These are phyloP conservation scores for Scatophagus argus DNA, from an alignment of 2,113 vertebrate species.

Conservation along the genomic window DNA sequence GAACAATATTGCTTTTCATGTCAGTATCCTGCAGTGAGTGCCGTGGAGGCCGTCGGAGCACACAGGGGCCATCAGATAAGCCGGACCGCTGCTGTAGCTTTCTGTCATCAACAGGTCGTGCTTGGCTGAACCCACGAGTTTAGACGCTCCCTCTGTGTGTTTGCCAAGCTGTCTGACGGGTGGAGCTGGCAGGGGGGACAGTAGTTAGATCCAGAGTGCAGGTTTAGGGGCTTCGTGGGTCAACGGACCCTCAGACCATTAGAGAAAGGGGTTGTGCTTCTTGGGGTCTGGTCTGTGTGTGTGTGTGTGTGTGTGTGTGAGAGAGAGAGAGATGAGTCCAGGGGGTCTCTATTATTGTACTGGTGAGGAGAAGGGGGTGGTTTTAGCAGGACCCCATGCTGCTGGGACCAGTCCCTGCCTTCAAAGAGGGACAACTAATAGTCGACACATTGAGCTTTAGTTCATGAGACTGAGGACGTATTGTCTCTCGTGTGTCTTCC, in stretches of 20 bases:
- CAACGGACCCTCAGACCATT: slow-evolving; percentile 65
- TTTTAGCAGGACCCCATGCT: slow-evolving; percentile 62
- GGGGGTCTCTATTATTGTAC: slow-evolving; percentile 64
- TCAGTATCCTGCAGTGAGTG: not conserved
- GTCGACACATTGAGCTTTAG: slow-evolving; percentile 65
- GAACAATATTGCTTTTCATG: not conserved
- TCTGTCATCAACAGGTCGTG: slow-evolving; percentile 67
- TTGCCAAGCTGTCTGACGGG: slow-evolving; percentile 36
- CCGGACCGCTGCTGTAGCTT: slow-evolving; percentile 33
- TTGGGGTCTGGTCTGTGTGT: slow-evolving; percentile 10
- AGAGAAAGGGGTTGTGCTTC: slow-evolving; percentile 57
- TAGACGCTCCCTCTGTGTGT: slow-evolving; percentile 42
- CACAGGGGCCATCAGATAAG: slow-evolving; percentile 61
- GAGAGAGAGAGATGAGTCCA: slow-evolving; percentile 37
- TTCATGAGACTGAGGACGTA: slow-evolving; percentile 46
- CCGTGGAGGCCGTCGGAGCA: not conserved
- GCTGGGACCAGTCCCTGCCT: slow-evolving; percentile 65
- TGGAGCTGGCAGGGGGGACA: slow-evolving; percentile 26
- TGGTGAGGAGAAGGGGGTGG: slow-evolving; percentile 37
- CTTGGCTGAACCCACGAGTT: slow-evolving; percentile 57
- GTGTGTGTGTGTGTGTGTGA: slow-evolving; percentile 39
- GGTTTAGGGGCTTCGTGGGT: slow-evolving; percentile 71
- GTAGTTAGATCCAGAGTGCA: slow-evolving; percentile 48
- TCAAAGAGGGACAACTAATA: slow-evolving; percentile 65
- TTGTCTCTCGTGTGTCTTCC: slow-evolving; percentile 64